Percentiles rank a stretch among this genome's conserved stretches.
These are phyloP conservation scores for Sphyrna mokarran DNA, from an alignment of 2,113 vertebrate genomes.

Conservation along the genomic window DNA sequence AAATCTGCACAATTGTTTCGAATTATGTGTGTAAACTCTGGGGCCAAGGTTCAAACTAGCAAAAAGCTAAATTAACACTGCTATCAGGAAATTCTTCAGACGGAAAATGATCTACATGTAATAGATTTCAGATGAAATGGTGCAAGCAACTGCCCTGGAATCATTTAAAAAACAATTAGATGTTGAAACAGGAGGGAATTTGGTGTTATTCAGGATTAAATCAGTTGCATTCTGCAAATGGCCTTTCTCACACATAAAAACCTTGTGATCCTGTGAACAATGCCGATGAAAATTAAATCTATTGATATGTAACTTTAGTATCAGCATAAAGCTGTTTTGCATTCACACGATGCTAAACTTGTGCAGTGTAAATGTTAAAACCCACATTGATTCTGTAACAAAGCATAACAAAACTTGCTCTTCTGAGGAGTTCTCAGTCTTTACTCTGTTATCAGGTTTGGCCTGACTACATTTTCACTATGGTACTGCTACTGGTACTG, in stretches of 20 bases:
- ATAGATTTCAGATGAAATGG: neutral
- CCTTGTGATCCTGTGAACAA: neutral
- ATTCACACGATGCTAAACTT: neutral
- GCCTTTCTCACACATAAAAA: neutral
- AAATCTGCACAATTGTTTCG: neutral
- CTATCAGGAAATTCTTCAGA: neutral
- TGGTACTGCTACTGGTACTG: too few species aligned
- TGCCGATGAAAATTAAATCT: neutral
- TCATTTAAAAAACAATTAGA: neutral
- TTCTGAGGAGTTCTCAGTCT: neutral
- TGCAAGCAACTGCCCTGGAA: neutral
- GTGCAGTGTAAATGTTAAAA: neutral
- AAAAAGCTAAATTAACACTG: neutral
- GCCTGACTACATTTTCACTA: neutral
- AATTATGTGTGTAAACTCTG: neutral
- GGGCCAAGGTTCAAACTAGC: neutral
- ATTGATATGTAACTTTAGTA: neutral
- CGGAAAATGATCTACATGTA: neutral
- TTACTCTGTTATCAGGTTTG: neutral
- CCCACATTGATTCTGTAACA: neutral
- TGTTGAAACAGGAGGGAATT: neutral
- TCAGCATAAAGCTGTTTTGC: neutral
- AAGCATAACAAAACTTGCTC: neutral
- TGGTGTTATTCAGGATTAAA: neutral
- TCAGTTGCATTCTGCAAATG: neutral